These are phyloP conservation scores for Phortica variegata DNA, from an alignment of 1,140 invertebrate genomes.

Conservation along the genomic window DNA sequence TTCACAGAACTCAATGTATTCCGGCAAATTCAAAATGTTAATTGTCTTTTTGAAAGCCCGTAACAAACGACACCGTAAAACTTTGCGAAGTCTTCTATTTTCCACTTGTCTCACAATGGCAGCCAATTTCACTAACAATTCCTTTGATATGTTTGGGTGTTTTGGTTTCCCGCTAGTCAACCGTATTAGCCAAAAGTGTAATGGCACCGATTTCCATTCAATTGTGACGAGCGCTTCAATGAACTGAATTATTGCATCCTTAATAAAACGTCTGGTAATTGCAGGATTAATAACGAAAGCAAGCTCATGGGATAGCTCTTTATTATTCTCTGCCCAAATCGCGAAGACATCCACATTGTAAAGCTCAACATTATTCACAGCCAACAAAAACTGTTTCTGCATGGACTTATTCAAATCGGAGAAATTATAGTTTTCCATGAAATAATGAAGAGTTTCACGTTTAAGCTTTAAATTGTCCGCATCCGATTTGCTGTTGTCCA, in stretches of 20 bases:
- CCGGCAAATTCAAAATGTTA: constrained; percentile 17
- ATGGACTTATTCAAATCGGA: constrained; percentile 9
- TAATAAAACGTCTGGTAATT: constrained; percentile 1
- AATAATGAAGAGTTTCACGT: constrained; percentile 55
- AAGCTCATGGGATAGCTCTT: no score
- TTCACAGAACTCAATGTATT: constrained; percentile 37
- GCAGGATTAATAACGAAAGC: no score
- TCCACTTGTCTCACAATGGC: constrained; percentile 26
- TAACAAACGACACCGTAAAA: constrained; percentile 4
- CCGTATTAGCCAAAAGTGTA: constrained; percentile 27
- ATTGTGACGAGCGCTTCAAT: constrained; percentile 22
- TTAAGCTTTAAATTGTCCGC: constrained; percentile 28
- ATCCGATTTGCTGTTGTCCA: neutral
- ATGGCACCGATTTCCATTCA: constrained; percentile 36
- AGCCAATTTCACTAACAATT: constrained; percentile 24
- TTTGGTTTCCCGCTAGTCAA: constrained; percentile 22
- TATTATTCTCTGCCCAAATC: no score
- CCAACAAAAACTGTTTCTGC: constrained; percentile 30
- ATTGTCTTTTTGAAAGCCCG: constrained; percentile 20
- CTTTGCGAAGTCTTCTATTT: constrained; percentile 22
- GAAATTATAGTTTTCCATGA: constrained; percentile 22
- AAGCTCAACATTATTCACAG: constrained; percentile 32
- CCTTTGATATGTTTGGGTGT: no score
- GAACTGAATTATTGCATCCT: constrained; percentile 8
- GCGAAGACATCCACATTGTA: no score